Evolutionary conservation across 2,113 vertebrate genomes (phyloP).

Genomic region (Hippocampus guttulatus): DNA sequence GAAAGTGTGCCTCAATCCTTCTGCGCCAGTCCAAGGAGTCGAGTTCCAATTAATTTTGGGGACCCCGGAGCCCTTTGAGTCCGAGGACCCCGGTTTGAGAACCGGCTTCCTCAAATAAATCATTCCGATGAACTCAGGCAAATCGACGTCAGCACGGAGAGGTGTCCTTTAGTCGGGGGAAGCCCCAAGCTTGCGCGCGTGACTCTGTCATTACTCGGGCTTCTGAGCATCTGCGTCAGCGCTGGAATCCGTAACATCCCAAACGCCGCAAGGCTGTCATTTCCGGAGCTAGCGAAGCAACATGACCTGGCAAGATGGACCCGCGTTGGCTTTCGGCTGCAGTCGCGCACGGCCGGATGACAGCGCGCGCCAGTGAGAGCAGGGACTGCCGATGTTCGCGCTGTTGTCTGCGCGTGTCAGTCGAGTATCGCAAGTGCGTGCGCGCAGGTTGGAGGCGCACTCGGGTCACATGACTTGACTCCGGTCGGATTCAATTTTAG

Average conservation of each 20-base stretch:
- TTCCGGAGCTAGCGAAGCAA: background rate
- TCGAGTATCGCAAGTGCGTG: background rate
- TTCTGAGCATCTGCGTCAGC: background rate
- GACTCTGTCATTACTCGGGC: background rate
- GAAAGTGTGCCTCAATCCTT: too few relatives aligned
- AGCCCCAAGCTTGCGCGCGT: background rate
- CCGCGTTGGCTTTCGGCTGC: constrained; percentile 4
- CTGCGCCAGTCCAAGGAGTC: too few relatives aligned
- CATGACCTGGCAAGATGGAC: background rate
- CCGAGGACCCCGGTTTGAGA: too few relatives aligned
- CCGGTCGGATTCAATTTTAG: background rate
- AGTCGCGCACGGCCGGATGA: constrained; percentile 6
- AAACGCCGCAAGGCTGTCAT: constrained; percentile 4
- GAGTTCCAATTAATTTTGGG: too few relatives aligned
- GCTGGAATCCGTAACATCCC: constrained; percentile 9
- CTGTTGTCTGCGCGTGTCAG: background rate
- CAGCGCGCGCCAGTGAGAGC: background rate
- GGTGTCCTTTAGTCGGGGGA: background rate
- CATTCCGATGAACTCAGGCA: background rate
- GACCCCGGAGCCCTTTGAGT: too few relatives aligned
- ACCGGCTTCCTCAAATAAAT: too few relatives aligned
- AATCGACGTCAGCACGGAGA: background rate
- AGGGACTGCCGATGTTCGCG: background rate
- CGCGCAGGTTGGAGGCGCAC: background rate
- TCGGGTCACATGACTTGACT: background rate